Conservation (phyloP, 2,797 vertebrate genomes). For the Lacerta viridis region DNA sequence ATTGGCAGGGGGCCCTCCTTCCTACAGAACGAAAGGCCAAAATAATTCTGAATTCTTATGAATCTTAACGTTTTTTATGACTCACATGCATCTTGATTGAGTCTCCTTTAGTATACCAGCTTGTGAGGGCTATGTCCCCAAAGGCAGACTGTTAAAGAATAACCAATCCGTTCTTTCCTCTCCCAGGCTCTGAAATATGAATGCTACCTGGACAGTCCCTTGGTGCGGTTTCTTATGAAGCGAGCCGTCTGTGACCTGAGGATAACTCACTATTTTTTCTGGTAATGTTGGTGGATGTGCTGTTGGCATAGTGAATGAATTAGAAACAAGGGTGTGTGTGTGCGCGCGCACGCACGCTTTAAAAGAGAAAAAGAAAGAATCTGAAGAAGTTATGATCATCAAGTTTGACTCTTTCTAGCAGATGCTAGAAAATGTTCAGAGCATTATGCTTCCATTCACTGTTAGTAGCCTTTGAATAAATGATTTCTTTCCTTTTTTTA, state of each 20-base stretch:
- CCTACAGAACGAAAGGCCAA: too few species aligned
- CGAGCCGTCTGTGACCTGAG: constrained; percentile 91
- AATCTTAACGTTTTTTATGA: too few species aligned
- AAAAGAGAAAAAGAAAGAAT: background rate
- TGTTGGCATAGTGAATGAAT: background rate
- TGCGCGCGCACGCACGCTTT: background rate
- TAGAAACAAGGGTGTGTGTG: background rate
- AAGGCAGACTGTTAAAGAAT: too few species aligned
- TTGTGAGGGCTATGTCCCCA: too few species aligned
- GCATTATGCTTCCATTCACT: background rate
- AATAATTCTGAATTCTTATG: too few species aligned
- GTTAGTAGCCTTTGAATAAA: background rate
- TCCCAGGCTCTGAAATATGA: constrained; percentile 94
- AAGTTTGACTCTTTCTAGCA: background rate
- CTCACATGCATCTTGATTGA: too few species aligned
- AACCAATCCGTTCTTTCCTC: background rate
- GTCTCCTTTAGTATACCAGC: too few species aligned
- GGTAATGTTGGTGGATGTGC: constrained; percentile 78
- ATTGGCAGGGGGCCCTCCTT: too few species aligned
- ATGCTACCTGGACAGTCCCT: constrained; percentile 95
- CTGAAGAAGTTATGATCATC: background rate
- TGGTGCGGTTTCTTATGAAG: constrained; percentile 94
- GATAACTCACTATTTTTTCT: constrained; percentile 96
- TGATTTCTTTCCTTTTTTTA: background rate
- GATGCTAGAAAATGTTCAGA: background rate